Evolutionary conservation across 2,113 vertebrate genomes (phyloP), one percentile per base, ranked within the genome.

Genomic region (Cyanistes caeruleus): DNA sequence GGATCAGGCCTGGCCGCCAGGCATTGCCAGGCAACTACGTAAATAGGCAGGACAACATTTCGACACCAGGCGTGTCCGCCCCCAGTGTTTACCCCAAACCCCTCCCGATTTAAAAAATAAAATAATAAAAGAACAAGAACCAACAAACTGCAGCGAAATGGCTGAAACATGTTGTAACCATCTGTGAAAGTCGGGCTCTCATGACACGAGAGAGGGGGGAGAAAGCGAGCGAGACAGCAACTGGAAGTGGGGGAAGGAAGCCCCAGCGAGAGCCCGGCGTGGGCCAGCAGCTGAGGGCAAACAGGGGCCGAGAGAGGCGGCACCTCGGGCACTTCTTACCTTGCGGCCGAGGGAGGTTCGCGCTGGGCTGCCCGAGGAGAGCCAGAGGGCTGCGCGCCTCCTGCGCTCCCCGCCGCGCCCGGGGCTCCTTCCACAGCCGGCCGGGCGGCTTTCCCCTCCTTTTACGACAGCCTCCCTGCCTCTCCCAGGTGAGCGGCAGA

Each of bases 401-500:
- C 82, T 28, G 70, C 64, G 10, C 28, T 7, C 51, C 37, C 81
- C 55, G 80, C 25, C n/a, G 76, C 84, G 48, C 60, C 60, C 93
- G 30, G 44, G 4, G 27, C 91, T 90, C 91, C 89, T 92, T 74
- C 86, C 83, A 41, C 68, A 5, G 43, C 87, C 28, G 39, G 75
- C 59, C 23, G 68, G 88, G 58, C 10, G 60, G 5, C 27, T 75
- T 44, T 19, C 35, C 43, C 25, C 35, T 70, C 62, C 53, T 93
- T 93, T 94, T 94, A 94, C 90, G 91, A 64, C 91, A 96, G 53
- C 87, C 79, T 87, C 69, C 79, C 46, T 49, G 74, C 83, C 92
- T 88, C 92, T 93, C 86, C 72, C 98, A 98, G 98, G 98, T 98
- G 87, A 97, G 97, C 90, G 17, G 98, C 51, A 77, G 94, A 96